phyloP scores from a whole-genome alignment of 35 echinoderm and acorn worm species.

The Ophiothrix spiculata region DNA sequence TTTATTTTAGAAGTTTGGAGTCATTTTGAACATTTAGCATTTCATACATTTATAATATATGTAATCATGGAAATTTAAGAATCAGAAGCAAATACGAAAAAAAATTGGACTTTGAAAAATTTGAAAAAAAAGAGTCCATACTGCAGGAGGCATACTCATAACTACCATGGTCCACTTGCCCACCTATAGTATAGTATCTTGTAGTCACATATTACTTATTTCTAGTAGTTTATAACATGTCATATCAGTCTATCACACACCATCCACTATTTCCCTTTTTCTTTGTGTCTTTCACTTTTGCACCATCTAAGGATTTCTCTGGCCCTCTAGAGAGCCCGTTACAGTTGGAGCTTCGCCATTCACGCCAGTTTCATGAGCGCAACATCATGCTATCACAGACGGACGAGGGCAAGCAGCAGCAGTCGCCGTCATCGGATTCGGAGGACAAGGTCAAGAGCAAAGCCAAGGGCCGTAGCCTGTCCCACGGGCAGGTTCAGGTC shows the following conservation, averaged over 20 bases:
- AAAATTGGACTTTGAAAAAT: too few relatives aligned
- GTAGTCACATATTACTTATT: background rate
- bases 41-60: too few relatives aligned
- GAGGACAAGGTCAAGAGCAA: background rate
- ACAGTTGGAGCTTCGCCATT: constrained; percentile 81
- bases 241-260: background rate
- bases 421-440: background rate
- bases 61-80: too few relatives aligned
- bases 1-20: too few relatives aligned
- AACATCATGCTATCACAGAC: constrained; percentile 68
- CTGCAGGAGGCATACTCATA: too few relatives aligned
- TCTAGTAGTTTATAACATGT: background rate
- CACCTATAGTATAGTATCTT: too few relatives aligned
- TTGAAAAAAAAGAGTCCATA: too few relatives aligned
- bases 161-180: too few relatives aligned
- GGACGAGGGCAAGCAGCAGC: constrained; percentile 51
- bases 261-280: background rate
- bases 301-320: constrained; percentile 64
- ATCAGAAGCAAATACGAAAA: too few relatives aligned
- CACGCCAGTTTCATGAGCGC: constrained; percentile 57
- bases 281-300: constrained; percentile 4
- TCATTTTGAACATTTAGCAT: too few relatives aligned
- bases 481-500: background rate
- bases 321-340: constrained; percentile 81
- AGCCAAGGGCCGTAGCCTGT: background rate